A percentile compares a stretch with the other conserved stretches of the same genome.
Conservation (phyloP, 1,140 invertebrate genomes). For the Amyelois transitella region DNA sequence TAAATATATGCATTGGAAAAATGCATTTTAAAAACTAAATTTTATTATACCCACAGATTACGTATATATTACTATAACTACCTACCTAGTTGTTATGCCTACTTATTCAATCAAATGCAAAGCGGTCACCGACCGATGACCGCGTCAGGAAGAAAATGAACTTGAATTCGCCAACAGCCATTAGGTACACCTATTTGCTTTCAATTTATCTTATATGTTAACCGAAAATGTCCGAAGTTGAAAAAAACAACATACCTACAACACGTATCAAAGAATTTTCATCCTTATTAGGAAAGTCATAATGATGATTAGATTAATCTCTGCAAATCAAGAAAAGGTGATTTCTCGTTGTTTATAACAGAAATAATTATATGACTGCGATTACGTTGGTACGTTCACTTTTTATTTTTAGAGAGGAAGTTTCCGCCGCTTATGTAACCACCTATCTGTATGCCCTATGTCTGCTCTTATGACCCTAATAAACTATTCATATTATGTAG, state of each 20-base stretch:
- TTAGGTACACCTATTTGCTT: not conserved
- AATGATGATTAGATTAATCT: conserved; percentile 14
- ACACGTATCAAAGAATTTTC: conserved; percentile 20
- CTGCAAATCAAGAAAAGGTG: conserved; percentile 23
- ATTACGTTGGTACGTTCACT: conserved; percentile 58
- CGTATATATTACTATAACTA: no score
- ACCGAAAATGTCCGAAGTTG: no score
- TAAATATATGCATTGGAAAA: no score
- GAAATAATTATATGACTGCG: conserved; percentile 38
- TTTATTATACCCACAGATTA: no score
- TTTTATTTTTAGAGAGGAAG: conserved; percentile 58
- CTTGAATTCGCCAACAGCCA: not conserved
- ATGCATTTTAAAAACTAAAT: no score
- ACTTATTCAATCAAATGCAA: no score
- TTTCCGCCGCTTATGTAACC: conserved; percentile 32
- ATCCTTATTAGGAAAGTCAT: conserved; percentile 12
- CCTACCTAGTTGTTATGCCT: no score
- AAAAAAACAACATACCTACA: no score
- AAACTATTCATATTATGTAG: not conserved
- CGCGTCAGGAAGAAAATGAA: not conserved
- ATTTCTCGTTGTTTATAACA: conserved; percentile 34
- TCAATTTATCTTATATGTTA: no score
- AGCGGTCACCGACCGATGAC: not conserved
- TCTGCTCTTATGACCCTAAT: conserved; percentile 21
- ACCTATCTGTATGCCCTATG: conserved; percentile 21